These are phyloP conservation scores for Pseudochaenichthys georgianus DNA, from an alignment of 2,797 vertebrate species.

Conservation along the genomic window DNA sequence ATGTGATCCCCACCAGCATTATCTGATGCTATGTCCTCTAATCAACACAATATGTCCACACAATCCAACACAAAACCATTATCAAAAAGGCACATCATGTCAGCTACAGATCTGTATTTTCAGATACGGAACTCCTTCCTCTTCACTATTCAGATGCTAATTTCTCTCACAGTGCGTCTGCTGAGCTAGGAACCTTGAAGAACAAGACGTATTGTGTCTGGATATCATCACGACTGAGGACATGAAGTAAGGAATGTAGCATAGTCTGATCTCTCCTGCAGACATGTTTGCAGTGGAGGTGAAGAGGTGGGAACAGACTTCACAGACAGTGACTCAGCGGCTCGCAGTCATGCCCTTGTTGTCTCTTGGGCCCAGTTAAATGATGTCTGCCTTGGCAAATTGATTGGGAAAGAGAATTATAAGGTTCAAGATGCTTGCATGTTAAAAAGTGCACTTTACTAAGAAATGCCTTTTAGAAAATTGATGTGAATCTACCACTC, in stretches of 20 bases:
- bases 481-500: conserved; percentile 1
- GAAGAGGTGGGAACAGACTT: conserved; percentile 32
- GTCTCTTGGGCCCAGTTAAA: conserved; percentile 55
- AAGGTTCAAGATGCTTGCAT: conserved; percentile 37
- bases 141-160: conserved; percentile 22
- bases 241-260: conserved; percentile 76
- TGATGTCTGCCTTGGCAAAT: conserved; percentile 28
- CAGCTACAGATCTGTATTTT: conserved; percentile 52
- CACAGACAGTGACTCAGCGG: conserved; percentile 54
- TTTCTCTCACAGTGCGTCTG: conserved; percentile 40
- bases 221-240: conserved; percentile 79
- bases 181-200: conserved; percentile 58
- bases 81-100: conserved; percentile 21
- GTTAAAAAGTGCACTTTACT: conserved; percentile 33
- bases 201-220: conserved; percentile 80
- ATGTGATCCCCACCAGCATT: conserved; percentile 1
- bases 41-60: conserved; percentile 30
- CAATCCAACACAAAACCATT: conserved; percentile 38
- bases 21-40: conserved; percentile 19
- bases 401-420: conserved; percentile 29
- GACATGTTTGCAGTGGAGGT: conserved; percentile 54
- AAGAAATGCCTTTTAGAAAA: conserved; percentile 12
- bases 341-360: conserved; percentile 32
- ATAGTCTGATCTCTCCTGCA: conserved; percentile 81
- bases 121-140: conserved; percentile 47